phyloP scores from a whole-genome alignment of 2,888 invertebrate species.

The Pyrrhosoma nymphula region DNA sequence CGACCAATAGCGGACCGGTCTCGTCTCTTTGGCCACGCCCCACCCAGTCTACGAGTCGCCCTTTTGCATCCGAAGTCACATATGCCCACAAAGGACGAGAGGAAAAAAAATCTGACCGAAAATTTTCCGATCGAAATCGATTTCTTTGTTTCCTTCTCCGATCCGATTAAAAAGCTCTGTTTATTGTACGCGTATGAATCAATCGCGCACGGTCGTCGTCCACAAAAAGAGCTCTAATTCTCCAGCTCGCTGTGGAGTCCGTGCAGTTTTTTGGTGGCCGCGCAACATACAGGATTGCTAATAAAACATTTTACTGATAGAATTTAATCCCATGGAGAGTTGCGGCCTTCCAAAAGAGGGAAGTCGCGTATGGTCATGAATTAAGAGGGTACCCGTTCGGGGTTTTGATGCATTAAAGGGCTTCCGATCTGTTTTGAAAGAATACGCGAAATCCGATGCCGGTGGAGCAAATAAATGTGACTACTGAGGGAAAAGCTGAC shows the following conservation, averaged over 20 bases:
- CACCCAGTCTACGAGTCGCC: not conserved
- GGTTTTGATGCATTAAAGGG: not conserved
- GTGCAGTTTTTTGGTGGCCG: not conserved
- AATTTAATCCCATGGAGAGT: not conserved
- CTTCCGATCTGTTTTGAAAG: not conserved
- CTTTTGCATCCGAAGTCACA: not conserved
- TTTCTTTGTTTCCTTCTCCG: not conserved
- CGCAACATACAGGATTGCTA: not conserved
- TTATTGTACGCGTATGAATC: constrained; percentile 1
- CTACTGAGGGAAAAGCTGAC: too few relatives aligned
- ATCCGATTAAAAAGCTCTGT: constrained; percentile 28
- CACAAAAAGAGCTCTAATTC: not conserved
- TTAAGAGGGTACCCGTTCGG: not conserved
- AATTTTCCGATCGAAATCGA: constrained; percentile 11
- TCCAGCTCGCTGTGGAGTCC: not conserved
- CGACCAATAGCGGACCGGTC: not conserved
- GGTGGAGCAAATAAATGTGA: too few relatives aligned
- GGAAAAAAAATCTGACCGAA: not conserved
- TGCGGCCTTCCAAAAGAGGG: not conserved
- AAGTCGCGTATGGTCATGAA: not conserved
- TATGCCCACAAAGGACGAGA: not conserved
- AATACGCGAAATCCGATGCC: not conserved
- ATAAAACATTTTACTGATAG: not conserved
- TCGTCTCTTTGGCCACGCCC: not conserved
- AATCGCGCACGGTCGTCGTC: not conserved